A percentile compares a stretch with the other conserved stretches of the same genome.
Evolutionary conservation across 64 coral and sea anemone species (phyloP).

Genomic region (Astreopora myriophthalma): DNA sequence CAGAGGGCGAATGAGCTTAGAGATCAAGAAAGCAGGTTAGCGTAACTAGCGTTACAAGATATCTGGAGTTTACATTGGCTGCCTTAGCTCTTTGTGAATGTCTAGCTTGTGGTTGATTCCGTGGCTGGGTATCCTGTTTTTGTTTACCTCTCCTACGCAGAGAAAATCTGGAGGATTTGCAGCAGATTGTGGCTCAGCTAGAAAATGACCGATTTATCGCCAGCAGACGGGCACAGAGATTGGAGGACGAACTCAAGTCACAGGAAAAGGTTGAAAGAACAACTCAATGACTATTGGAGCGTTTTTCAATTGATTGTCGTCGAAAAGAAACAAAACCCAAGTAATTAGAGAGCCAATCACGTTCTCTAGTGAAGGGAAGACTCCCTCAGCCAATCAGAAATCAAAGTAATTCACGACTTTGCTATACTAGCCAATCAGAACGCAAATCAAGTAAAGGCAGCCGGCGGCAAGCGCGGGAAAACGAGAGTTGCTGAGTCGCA

Average conservation of each 20-base stretch:
- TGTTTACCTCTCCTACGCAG: constrained; percentile 8
- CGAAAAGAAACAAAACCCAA: too few relatives aligned
- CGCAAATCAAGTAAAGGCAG: too few relatives aligned
- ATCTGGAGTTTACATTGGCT: too few relatives aligned
- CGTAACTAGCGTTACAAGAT: background rate
- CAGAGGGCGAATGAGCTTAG: constrained; percentile 83
- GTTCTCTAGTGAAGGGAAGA: too few relatives aligned
- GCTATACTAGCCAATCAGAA: too few relatives aligned
- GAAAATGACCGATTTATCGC: constrained; percentile 97
- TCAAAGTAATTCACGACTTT: too few relatives aligned
- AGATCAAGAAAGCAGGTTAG: constrained; percentile 89
- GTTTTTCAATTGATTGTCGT: too few relatives aligned
- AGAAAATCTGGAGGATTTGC: constrained; percentile 87
- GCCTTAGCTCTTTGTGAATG: too few relatives aligned
- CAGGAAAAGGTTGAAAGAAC: constrained; percentile 65
- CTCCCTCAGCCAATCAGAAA: too few relatives aligned
- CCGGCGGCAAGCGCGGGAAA: too few relatives aligned
- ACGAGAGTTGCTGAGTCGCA: too few relatives aligned
- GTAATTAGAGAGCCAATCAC: too few relatives aligned
- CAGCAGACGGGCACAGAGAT: constrained; percentile 85
- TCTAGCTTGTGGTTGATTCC: background rate
- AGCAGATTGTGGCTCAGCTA: constrained; percentile 91
- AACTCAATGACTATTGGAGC: background rate
- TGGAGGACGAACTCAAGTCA: constrained; percentile 87
- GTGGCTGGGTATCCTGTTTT: background rate